These are phyloP conservation scores for Axis porcinus DNA, from an alignment of 2,113 vertebrate genomes.

Conservation along the genomic window DNA sequence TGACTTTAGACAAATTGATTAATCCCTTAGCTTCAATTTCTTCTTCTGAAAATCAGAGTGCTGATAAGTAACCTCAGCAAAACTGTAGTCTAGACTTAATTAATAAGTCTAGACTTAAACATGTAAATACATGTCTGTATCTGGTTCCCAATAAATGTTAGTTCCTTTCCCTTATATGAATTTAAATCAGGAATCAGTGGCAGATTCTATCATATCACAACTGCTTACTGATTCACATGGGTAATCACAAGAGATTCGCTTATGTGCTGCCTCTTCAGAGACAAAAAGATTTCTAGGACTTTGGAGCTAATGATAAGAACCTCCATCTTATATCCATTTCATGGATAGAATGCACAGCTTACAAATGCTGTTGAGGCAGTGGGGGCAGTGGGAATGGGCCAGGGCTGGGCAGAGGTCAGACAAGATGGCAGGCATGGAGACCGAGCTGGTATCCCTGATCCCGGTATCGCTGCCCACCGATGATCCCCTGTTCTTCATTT, in stretches of 20 bases:
- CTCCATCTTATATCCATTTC: background rate
- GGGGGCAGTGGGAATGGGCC: background rate
- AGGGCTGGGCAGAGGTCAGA: constrained; percentile 49
- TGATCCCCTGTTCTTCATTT: constrained; percentile 90
- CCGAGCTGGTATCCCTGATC: constrained; percentile 65
- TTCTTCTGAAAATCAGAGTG: background rate
- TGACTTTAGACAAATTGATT: background rate
- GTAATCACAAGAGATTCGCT: background rate
- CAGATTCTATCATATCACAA: background rate
- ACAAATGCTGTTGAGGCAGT: background rate
- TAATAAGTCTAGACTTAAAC: background rate
- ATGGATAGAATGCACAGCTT: background rate
- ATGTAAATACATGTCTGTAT: background rate
- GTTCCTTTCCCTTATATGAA: background rate
- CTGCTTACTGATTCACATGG: background rate
- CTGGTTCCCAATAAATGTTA: background rate
- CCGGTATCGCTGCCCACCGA: constrained; percentile 90
- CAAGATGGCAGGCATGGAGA: constrained; percentile 88
- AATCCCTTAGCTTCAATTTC: background rate
- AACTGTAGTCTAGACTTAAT: background rate
- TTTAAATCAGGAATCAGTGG: background rate
- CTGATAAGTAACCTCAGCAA: background rate
- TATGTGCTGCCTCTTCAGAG: background rate
- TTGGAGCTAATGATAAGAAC: background rate
- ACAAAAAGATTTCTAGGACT: background rate